Evolutionary conservation across 1,140 invertebrate species (phyloP).

Genomic region (Brachystomella parvula): DNA sequence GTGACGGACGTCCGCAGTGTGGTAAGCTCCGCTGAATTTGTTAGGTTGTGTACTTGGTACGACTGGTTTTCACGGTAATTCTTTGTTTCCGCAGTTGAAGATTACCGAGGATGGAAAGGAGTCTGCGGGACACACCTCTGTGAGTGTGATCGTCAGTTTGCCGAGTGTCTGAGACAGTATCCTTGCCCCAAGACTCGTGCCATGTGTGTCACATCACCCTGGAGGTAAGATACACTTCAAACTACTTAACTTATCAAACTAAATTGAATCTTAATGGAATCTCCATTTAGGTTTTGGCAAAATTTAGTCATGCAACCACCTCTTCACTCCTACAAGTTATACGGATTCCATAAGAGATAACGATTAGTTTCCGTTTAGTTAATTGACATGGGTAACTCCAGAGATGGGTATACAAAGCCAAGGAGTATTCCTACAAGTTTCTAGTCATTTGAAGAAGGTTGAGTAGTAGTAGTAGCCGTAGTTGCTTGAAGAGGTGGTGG

Average conservation of each 20-base stretch:
- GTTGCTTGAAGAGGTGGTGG: constrained; percentile 1
- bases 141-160: constrained; percentile 72
- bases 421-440: neutral
- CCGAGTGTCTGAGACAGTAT: constrained; percentile 65
- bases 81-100: constrained; percentile 48
- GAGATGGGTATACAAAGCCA: neutral
- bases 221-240: constrained; percentile 26
- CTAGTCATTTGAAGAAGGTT: constrained; percentile 8
- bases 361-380: neutral
- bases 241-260: neutral
- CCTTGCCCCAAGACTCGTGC: constrained; percentile 57
- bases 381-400: neutral
- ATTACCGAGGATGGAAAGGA: constrained; percentile 57
- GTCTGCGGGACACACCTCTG: constrained; percentile 69
- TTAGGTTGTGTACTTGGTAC: constrained; percentile 2
- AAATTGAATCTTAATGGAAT: neutral
- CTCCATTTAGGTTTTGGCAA: constrained; percentile 31
- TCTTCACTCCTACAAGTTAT: neutral
- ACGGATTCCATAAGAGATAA: neutral
- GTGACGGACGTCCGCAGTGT: constrained; percentile 64
- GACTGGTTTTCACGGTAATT: neutral
- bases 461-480: neutral
- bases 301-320: constrained; percentile 32
- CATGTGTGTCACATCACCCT: constrained; percentile 35
- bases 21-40: constrained; percentile 46